Evolutionary conservation across 1,140 invertebrate species (phyloP).

Genomic region (Vanessa atalanta): DNA sequence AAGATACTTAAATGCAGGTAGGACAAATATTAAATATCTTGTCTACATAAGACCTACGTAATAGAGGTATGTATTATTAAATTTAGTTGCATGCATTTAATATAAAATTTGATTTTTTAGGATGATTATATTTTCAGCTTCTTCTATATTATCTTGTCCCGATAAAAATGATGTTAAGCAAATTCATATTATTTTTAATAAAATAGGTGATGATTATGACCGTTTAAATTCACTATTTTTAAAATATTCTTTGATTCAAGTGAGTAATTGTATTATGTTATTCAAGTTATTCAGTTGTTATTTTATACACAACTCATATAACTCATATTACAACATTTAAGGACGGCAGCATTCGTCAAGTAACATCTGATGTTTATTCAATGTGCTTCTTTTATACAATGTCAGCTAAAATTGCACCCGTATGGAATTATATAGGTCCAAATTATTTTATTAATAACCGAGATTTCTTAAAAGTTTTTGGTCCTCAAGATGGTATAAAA

Average conservation of each 20-base stretch:
- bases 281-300: not conserved
- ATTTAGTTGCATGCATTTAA: too few relatives aligned
- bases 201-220: conserved; percentile 64
- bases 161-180: conserved; percentile 62
- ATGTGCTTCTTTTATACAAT: conserved; percentile 76
- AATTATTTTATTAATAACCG: conserved; percentile 74
- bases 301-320: not conserved
- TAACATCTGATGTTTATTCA: conserved; percentile 59
- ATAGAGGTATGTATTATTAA: too few relatives aligned
- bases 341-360: conserved; percentile 56
- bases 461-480: conserved; percentile 63
- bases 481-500: conserved; percentile 66
- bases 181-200: conserved; percentile 71
- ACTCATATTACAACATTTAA: conserved; percentile 40
- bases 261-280: conserved; percentile 41
- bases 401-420: conserved; percentile 71
- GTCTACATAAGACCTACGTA: not conserved
- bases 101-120: conserved; percentile 46
- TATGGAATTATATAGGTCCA: conserved; percentile 70
- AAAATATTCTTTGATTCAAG: conserved; percentile 66
- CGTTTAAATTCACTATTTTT: conserved; percentile 63
- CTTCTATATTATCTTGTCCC: conserved; percentile 68
- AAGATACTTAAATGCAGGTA: conserved; percentile 80
- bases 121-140: conserved; percentile 76
- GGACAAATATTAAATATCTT: conserved; percentile 1